phyloP scores from a whole-genome alignment of 2,888 invertebrate species.

The Orthonychiurus folsomi region DNA sequence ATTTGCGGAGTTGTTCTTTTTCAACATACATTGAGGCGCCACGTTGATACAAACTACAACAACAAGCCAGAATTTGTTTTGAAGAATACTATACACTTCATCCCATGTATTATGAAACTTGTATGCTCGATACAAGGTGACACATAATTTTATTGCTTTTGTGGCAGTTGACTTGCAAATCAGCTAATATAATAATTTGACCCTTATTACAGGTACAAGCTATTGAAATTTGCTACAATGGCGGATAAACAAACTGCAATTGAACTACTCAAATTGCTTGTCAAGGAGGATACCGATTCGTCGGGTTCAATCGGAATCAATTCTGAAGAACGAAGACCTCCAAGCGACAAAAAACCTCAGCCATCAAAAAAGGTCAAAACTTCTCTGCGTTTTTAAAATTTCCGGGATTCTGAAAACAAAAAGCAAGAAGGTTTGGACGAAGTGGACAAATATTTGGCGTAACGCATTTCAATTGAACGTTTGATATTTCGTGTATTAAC shows the following conservation, averaged over 20 bases:
- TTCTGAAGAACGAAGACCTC: too few relatives aligned
- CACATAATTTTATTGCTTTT: too few relatives aligned
- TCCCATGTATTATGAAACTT: background rate
- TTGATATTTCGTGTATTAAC: background rate
- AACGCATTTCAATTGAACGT: background rate
- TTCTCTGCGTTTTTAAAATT: background rate
- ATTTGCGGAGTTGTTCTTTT: background rate
- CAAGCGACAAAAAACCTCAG: too few relatives aligned
- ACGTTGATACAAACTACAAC: background rate
- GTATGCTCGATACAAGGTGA: slow-evolving; percentile 6
- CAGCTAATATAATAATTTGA: too few relatives aligned
- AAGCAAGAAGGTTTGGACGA: background rate
- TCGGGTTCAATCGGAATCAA: too few relatives aligned
- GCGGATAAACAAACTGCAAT: too few relatives aligned
- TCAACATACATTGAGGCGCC: background rate
- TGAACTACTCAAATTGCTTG: too few relatives aligned
- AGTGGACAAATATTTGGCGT: background rate
- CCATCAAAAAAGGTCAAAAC: background rate
- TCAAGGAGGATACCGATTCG: too few relatives aligned
- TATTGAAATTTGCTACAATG: too few relatives aligned
- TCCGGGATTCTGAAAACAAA: background rate
- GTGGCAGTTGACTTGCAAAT: too few relatives aligned
- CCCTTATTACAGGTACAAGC: too few relatives aligned
- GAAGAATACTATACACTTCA: background rate
- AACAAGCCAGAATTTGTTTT: background rate